phyloP scores from a whole-genome alignment of 1,140 invertebrate genomes.

The Trigoniulus corallinus region DNA sequence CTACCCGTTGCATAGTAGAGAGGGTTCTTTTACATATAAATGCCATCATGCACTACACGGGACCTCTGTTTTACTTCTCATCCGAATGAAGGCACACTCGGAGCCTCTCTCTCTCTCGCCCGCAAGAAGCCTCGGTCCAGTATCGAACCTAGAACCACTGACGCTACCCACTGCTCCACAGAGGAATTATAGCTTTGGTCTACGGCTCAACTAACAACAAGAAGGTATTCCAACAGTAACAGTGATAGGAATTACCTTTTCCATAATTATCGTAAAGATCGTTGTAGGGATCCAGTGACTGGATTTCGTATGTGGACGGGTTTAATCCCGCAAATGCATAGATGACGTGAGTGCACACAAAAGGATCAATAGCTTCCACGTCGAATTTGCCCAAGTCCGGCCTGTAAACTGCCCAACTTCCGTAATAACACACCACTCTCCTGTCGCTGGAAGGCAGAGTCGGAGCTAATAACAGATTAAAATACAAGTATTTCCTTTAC shows the following conservation, averaged over 20 bases:
- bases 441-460: conserved; percentile 13
- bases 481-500: too few species aligned
- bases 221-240: background rate
- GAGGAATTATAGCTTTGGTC: too few species aligned
- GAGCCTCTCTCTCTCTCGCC: too few species aligned
- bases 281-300: conserved; percentile 39
- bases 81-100: too few species aligned
- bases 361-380: conserved; percentile 37
- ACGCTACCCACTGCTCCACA: too few species aligned
- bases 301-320: conserved; percentile 19
- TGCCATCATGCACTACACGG: too few species aligned
- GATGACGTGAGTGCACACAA: conserved; percentile 47
- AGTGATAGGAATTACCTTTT: conserved; percentile 16
- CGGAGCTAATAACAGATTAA: too few species aligned
- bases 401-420: conserved; percentile 43
- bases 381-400: conserved; percentile 35
- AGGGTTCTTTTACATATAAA: too few species aligned
- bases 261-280: conserved; percentile 35
- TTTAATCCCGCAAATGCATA: conserved; percentile 46
- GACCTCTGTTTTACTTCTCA: too few species aligned
- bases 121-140: too few species aligned
- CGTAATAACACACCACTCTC: conserved; percentile 40
- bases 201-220: background rate
- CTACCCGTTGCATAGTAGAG: too few species aligned
- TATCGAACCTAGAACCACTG: too few species aligned